phyloP scores from a whole-genome alignment of 2,888 invertebrate genomes.

The Tetramorium bicarinatum region DNA sequence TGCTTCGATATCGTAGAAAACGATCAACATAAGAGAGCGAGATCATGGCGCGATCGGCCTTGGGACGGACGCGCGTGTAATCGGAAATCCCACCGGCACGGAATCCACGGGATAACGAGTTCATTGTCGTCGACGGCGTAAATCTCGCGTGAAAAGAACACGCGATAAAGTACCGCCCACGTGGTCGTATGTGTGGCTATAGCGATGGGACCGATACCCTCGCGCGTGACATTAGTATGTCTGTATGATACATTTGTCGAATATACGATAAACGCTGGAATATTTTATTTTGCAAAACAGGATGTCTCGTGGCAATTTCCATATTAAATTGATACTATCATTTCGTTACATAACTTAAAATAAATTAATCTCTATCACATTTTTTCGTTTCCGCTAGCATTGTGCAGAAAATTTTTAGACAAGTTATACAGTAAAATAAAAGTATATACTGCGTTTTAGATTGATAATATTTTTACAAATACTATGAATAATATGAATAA shows the following conservation, averaged over 20 bases:
- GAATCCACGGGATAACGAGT: slow-evolving; percentile 76
- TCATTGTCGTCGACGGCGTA: slow-evolving; percentile 78
- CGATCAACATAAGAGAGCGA: slow-evolving; percentile 26
- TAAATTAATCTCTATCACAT: not conserved
- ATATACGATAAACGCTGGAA: not conserved
- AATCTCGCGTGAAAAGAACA: slow-evolving; percentile 69
- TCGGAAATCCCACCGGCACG: slow-evolving; percentile 63
- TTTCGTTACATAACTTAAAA: not conserved
- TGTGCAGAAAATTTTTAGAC: not conserved
- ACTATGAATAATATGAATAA: not conserved
- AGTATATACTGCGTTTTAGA: not conserved
- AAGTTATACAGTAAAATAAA: not conserved
- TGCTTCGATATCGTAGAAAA: slow-evolving; percentile 18
- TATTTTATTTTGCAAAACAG: not conserved
- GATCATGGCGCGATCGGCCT: slow-evolving; percentile 39
- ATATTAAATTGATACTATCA: not conserved
- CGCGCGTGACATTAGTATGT: slow-evolving; percentile 27
- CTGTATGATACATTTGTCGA: not conserved
- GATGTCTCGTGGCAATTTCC: not conserved
- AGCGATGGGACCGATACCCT: slow-evolving; percentile 38
- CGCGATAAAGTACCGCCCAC: slow-evolving; percentile 49
- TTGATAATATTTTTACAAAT: not conserved
- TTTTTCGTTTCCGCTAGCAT: not conserved
- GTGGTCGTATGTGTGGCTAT: slow-evolving; percentile 10
- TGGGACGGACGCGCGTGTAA: slow-evolving; percentile 56